Evolutionary conservation across 2,888 invertebrate species (phyloP), one percentile per base, ranked within the genome.

Genomic region (Acronicta alni): DNA sequence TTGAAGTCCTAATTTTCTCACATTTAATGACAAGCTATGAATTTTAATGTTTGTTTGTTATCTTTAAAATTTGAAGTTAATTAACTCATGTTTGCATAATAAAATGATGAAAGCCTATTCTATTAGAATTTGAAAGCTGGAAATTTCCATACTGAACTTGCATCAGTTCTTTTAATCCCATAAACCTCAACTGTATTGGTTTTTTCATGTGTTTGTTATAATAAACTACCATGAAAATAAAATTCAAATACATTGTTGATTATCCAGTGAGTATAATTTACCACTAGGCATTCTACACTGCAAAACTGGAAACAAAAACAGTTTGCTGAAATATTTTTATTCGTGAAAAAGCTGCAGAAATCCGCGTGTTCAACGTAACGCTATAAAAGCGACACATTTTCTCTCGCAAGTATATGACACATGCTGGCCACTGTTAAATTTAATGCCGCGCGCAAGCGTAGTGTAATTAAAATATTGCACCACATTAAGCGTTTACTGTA

Each of bases 391-490:
- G 18, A 32, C 18, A 38, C 57, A 46, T 53, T 57, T 67, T 42
- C 17, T 35, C 26, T 46, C 67, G 57, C 42, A 46, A 72, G 47
- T 67, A 58, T 60, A 55, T 59, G 69, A 56, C 53, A 66, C 57
- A 57, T 62, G 12, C 73, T 56, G 57, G 57, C 57, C 23, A 35
- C 47, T 55, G 52, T 42, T 52, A 59, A 72, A 65, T 77, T 69
- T 68, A 67, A 61, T 66, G 72, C 67, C 71, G 60, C 59, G 67
- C 58, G 70, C 72, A 76, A 72, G 54, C 56, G 56, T 23, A 60
- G 23, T 32, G 58, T 75, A 80, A 82, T 83, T 80, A 80, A 78
- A 77, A 75, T 77, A 75, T 75, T 75, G 75, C 70, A 72, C 67
- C 61, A 72, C 62, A 72, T 80, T 80, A 74, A 79, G 46, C 72